Percentiles rank a stretch among this genome's conserved stretches.
phyloP scores from a whole-genome alignment of 2,888 invertebrate species.

The Halictus ligatus region DNA sequence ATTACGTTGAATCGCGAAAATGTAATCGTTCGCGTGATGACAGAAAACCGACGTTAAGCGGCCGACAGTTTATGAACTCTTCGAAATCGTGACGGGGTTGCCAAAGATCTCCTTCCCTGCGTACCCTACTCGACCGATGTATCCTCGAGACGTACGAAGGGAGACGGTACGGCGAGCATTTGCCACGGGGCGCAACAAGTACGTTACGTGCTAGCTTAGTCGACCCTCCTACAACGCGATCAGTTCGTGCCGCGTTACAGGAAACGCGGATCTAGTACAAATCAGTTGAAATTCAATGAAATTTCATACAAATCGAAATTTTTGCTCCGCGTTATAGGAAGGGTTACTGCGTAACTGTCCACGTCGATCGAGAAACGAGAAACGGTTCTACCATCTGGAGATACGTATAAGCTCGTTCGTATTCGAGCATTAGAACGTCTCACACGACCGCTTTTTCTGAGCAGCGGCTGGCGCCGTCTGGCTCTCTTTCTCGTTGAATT shows the following conservation, averaged over 20 bases:
- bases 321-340: neutral
- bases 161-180: neutral
- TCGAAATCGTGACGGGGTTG: neutral
- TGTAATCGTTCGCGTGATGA: constrained; percentile 31
- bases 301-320: neutral
- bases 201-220: too few relatives aligned
- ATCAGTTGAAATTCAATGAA: neutral
- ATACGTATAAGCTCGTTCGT: constrained; percentile 60
- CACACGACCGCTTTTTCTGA: constrained; percentile 66
- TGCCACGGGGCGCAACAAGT: too few relatives aligned
- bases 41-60: constrained; percentile 42
- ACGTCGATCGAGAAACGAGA: constrained; percentile 40
- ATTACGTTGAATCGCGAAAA: constrained; percentile 46
- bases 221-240: too few relatives aligned
- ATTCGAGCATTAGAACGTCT: constrained; percentile 67
- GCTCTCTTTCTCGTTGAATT: constrained; percentile 66
- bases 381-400: constrained; percentile 56
- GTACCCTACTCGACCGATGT: neutral
- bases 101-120: neutral
- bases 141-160: neutral
- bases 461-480: constrained; percentile 66
- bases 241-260: too few relatives aligned
- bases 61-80: neutral
- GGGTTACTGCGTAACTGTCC: constrained; percentile 56
- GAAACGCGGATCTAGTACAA: neutral